These are phyloP conservation scores for Ammodytes marinus DNA, from an alignment of 2,113 vertebrate species.

Conservation along the genomic window DNA sequence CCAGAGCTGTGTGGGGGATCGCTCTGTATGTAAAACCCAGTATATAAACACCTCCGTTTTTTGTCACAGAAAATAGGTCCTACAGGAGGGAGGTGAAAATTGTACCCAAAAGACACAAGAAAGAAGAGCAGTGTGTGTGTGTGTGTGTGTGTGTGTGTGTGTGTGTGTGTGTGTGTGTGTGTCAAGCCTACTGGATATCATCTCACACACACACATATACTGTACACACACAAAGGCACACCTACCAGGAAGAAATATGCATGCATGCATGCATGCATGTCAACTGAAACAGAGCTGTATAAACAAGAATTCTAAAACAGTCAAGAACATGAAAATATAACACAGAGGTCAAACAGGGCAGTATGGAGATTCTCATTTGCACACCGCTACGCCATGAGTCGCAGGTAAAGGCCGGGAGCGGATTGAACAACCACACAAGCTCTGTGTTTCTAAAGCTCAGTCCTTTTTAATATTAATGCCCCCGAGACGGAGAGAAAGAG, in stretches of 20 bases:
- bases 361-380: constrained; percentile 78
- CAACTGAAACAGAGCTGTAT: constrained; percentile 75
- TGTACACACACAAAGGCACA: constrained; percentile 35
- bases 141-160: neutral
- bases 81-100: constrained; percentile 82
- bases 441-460: constrained; percentile 67
- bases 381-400: constrained; percentile 56
- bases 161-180: constrained; percentile 12
- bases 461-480: constrained; percentile 82
- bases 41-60: constrained; percentile 84
- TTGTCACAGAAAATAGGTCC: constrained; percentile 84
- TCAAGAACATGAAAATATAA: constrained; percentile 76
- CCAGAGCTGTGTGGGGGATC: constrained; percentile 54
- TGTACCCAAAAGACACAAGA: constrained; percentile 82
- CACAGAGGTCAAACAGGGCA: constrained; percentile 77
- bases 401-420: constrained; percentile 64
- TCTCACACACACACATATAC: constrained; percentile 19
- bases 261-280: constrained; percentile 77
- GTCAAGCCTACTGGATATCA: constrained; percentile 37
- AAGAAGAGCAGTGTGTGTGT: constrained; percentile 31
- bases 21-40: constrained; percentile 85
- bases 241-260: constrained; percentile 80
- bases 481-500: constrained; percentile 60
- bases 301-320: constrained; percentile 84
- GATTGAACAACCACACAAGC: constrained; percentile 59